Evolutionary conservation across 2,113 vertebrate species (phyloP).

Genomic region (Axis porcinus): DNA sequence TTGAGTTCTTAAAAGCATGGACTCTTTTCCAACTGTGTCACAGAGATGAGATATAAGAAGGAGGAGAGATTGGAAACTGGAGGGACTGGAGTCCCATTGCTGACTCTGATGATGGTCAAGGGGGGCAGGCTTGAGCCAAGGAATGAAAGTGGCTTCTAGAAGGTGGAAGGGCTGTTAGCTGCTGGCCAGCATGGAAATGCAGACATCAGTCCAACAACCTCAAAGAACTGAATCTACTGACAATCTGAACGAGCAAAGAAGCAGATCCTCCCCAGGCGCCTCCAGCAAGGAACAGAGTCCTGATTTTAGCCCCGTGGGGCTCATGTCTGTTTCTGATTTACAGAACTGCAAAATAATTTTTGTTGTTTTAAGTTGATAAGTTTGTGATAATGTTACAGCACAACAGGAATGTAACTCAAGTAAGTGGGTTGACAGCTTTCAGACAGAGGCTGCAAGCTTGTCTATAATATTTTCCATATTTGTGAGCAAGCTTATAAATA

Average conservation of each 20-base stretch:
- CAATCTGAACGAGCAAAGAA: neutral
- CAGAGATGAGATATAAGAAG: neutral
- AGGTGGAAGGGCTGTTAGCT: neutral
- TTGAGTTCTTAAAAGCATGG: neutral
- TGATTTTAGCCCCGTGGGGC: neutral
- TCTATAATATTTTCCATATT: neutral
- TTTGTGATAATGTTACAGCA: neutral
- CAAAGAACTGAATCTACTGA: neutral
- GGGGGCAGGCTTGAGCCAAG: neutral
- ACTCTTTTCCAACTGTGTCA: neutral
- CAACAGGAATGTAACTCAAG: neutral
- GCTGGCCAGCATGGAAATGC: neutral
- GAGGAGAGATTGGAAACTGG: neutral
- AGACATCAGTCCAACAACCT: neutral
- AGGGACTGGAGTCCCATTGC: neutral
- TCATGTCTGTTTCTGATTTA: neutral
- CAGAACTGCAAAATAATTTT: neutral
- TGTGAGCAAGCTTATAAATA: neutral
- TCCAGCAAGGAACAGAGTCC: neutral
- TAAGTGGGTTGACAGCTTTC: neutral
- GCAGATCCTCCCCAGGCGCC: neutral
- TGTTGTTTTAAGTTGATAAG: neutral
- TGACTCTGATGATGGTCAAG: neutral
- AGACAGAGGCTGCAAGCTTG: neutral
- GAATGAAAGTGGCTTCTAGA: neutral